Conservation (phyloP, 1,140 invertebrate genomes). For the Ceratosolen fusciceps region DNA sequence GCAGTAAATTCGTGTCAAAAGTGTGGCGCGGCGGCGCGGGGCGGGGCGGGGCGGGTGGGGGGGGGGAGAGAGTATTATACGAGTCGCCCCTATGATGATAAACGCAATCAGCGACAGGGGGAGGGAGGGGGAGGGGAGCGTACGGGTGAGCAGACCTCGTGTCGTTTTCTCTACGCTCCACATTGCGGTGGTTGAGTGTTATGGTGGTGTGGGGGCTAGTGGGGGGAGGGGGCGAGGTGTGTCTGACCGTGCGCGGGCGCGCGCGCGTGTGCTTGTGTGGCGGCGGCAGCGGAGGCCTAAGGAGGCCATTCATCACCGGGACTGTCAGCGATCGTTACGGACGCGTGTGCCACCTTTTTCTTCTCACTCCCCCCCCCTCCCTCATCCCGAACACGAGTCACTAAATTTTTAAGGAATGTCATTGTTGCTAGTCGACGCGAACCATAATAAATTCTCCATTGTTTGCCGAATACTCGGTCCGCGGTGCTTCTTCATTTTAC, state of each 20-base stretch:
- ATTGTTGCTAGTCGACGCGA: constrained; percentile 5
- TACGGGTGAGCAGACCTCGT: not conserved
- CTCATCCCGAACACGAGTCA: not conserved
- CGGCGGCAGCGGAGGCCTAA: no score
- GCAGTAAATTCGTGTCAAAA: not conserved
- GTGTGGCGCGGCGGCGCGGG: not conserved
- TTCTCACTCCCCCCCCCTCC: not conserved
- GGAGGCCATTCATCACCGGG: constrained; percentile 21
- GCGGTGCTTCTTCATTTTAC: constrained; percentile 2
- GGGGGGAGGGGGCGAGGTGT: no score
- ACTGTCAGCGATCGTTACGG: constrained; percentile 35
- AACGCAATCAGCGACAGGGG: constrained; percentile 5
- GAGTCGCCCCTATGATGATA: constrained; percentile 5
- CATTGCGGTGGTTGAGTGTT: no score
- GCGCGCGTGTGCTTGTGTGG: no score
- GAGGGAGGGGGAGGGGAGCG: not conserved
- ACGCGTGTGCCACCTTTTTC: not conserved
- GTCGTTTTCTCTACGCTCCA: not conserved
- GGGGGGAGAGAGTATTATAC: no score
- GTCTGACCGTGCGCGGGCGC: no score
- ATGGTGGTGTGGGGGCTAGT: no score
- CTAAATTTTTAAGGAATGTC: not conserved
- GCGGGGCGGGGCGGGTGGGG: no score
- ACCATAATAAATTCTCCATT: constrained; percentile 5
- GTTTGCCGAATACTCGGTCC: not conserved